Base-by-base conservation (phyloP, 2,888 invertebrate genomes). In the Sphaerophoria rueppellii region DNA sequence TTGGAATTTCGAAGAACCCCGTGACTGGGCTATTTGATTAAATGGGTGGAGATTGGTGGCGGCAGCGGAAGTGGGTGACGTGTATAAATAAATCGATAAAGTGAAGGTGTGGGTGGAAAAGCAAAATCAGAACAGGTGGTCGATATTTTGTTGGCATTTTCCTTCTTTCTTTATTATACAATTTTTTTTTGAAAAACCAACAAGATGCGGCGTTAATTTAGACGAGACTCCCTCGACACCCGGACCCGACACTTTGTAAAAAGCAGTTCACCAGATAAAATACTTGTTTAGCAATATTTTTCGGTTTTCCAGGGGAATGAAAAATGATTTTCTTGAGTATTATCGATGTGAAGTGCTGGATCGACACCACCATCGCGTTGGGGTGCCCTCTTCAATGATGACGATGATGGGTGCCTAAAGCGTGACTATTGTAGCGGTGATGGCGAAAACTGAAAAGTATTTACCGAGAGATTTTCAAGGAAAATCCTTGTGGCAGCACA, bases 401-500 rank as follows among this genome's bases (percentile, higher is more conserved):
- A 14, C 12, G 14, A 6, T n/a, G 1, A n/a, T 37, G 1, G 35
- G 11, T 58, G 37, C 35, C 24, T 24, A 24, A 24, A 24, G 24
- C 24, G 24, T 24, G 24, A 24, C 24, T 14, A 16, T 16, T 24
- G 48, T 46, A n/a, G 34, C 34, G 61, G 61, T 63, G 65, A 35
- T 4, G 50, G 24, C 24, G 24, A 24, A 65, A 72, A 65, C 34
- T 43, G 55, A 55, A 75, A 81, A 82, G 76, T 76, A 61, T 77
- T 82, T 67, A 50, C 67, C 40, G 37, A 75, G 60, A 55, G 76
- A 69, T 72, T 72, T 76, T 24, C 4, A 58, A 37, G 40, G 67
- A 40, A 61, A 82, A 67, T 77, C 71, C 71, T 77, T 63, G 77
- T 35, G 72, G 69, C 65, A 63, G 57, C 48, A 65, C 54, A 72